Conservation (phyloP, 37 sponge, comb jelly and placozoan species). For the Halichondria panicea region DNA sequence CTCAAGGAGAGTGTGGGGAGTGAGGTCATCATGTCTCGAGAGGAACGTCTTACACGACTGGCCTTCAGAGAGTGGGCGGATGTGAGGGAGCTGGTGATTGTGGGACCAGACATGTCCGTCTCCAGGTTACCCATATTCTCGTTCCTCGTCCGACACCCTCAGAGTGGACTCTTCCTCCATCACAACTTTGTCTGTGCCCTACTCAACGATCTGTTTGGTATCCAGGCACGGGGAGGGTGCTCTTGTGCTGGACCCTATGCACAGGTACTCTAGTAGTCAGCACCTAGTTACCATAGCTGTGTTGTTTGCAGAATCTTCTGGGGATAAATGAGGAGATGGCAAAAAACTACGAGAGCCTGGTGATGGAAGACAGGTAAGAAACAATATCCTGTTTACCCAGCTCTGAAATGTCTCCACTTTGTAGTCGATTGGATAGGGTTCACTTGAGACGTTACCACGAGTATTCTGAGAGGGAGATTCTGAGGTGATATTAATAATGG, state of each 20-base stretch:
- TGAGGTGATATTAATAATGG: no score
- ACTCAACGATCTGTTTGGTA: slow-evolving; percentile 89
- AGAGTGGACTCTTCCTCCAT: slow-evolving; percentile 70
- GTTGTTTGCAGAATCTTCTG: slow-evolving; percentile 51
- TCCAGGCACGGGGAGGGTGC: slow-evolving; percentile 91
- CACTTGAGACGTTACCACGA: slow-evolving; percentile 72
- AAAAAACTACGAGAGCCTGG: slow-evolving; percentile 45
- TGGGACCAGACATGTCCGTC: slow-evolving; percentile 43
- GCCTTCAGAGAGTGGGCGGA: slow-evolving; percentile 24
- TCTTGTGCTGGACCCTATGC: slow-evolving; percentile 94
- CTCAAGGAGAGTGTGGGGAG: slow-evolving; percentile 73
- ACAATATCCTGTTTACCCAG: not conserved
- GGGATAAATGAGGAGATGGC: slow-evolving; percentile 76
- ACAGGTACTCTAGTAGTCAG: slow-evolving; percentile 42
- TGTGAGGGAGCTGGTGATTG: slow-evolving; percentile 36
- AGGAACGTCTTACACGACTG: slow-evolving; percentile 18
- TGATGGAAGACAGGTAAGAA: slow-evolving; percentile 75
- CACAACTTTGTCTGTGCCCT: slow-evolving; percentile 88
- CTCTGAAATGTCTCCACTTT: not conserved
- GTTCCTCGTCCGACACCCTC: slow-evolving; percentile 74
- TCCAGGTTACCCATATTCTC: slow-evolving; percentile 88
- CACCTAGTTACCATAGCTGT: not conserved
- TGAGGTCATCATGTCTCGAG: slow-evolving; percentile 44
- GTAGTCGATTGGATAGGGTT: slow-evolving; percentile 61
- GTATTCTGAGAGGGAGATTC: slow-evolving; percentile 77